A percentile compares a stretch with the other conserved stretches of the same genome.
Evolutionary conservation across 2,113 vertebrate genomes (phyloP).

Genomic region (Cynocephalus volans): DNA sequence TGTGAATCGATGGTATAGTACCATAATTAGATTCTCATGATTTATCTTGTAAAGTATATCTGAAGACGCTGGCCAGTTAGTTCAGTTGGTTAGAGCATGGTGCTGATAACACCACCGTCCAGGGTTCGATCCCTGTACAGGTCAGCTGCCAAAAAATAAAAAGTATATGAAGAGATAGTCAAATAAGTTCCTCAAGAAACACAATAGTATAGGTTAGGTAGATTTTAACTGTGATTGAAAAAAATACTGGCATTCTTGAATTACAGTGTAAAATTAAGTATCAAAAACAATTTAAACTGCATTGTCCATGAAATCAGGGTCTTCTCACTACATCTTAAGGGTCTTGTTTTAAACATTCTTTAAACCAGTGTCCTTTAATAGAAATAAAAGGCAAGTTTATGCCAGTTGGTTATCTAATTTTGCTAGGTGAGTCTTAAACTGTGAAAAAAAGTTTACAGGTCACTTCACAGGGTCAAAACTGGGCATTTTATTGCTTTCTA

Average conservation of each 20-base stretch:
- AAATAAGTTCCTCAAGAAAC: slow-evolving; percentile 58
- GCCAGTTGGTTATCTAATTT: slow-evolving; percentile 78
- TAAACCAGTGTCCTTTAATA: slow-evolving; percentile 65
- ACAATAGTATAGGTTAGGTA: slow-evolving; percentile 35
- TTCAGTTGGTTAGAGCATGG: no score
- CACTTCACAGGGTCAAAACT: slow-evolving; percentile 86
- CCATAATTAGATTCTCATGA: slow-evolving; percentile 38
- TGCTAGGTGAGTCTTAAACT: slow-evolving; percentile 84
- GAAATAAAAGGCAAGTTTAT: slow-evolving; percentile 62
- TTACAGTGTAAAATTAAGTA: slow-evolving; percentile 86
- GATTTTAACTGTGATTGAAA: slow-evolving; percentile 40
- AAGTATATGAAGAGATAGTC: neutral
- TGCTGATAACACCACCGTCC: no score
- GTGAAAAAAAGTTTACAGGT: slow-evolving; percentile 85
- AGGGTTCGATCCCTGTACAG: no score
- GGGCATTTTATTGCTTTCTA: slow-evolving; percentile 87
- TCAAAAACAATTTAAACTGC: slow-evolving; percentile 82
- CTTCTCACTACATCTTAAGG: slow-evolving; percentile 71
- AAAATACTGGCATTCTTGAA: slow-evolving; percentile 72
- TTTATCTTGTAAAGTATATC: slow-evolving; percentile 59
- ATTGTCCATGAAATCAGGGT: slow-evolving; percentile 81
- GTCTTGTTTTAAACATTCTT: slow-evolving; percentile 15
- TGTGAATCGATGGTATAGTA: slow-evolving; percentile 19
- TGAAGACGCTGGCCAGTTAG: neutral
- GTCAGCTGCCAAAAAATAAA: no score